Evolutionary conservation across 2,797 vertebrate genomes (phyloP), one percentile per base, ranked within the genome.

Genomic region (Emys orbicularis): DNA sequence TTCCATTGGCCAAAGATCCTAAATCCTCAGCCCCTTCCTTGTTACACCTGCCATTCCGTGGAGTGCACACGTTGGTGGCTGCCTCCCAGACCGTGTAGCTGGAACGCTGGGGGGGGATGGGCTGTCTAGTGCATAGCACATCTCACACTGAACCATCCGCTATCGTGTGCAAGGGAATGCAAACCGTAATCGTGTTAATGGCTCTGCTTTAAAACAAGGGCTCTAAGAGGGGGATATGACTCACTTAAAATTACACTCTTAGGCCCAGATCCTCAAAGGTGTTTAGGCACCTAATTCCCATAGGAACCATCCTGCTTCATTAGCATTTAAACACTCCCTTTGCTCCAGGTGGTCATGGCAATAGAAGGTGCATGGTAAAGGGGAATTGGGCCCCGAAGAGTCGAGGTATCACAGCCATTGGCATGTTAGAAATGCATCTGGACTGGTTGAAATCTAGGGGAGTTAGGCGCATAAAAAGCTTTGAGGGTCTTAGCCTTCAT

Each of bases 401-500:
- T 72, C 37, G 6, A 41, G 68, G 9, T 41, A 25, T 12, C 12
- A 12, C 10, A 72, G 68, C 10, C 37, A 12, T 37, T 23, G 21
- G n/a, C n/a, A 37, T 21, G 5, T 23, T 68, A 37, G 65, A 37
- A 37, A 68, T 68, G 37, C 68, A 72, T 37, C 68, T 41, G 68
- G 19, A 37, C 68, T 41, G 10, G 68, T 12, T 72, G 10, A 37
- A 72, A 6, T 11, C 34, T 19, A n/a, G 18, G 34, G 34, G 92
- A 88, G 90, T 87, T 93, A 0, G 0, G 52, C 92, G 94, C 84
- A 77, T 82, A 2, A 82, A 84, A 89, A 84, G 41, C 5, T 65
- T 79, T 92, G 82, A 79, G 93, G 80, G 92, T 93, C 83, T 96
- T 91, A 6, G 13, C 31, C 29, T 59, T 31, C 29, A 15, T 34